These are phyloP conservation scores for Nomada flava DNA, from an alignment of 2,888 invertebrate genomes.

Conservation along the genomic window DNA sequence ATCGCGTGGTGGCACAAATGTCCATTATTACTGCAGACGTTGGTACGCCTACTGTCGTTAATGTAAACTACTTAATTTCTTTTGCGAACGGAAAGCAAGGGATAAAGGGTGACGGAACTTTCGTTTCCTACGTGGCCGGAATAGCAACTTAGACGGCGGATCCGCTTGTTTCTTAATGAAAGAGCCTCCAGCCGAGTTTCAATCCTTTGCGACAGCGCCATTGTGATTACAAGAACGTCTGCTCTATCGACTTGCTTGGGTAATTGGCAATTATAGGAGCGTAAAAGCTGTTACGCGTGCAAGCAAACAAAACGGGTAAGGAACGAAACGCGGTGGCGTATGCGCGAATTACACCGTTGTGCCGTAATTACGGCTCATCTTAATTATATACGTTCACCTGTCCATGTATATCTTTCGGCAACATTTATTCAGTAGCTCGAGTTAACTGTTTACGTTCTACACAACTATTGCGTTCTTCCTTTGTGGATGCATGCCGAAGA, in stretches of 20 bases:
- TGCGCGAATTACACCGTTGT: conserved; percentile 54
- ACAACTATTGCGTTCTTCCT: no score
- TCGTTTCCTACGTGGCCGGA: conserved; percentile 49
- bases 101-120: conserved; percentile 45
- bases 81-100: conserved; percentile 40
- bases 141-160: conserved; percentile 58
- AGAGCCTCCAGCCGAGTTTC: conserved; percentile 57
- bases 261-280: conserved; percentile 71
- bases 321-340: conserved; percentile 32
- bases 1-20: not conserved
- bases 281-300: conserved; percentile 66
- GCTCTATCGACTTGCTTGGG: conserved; percentile 64
- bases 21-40: not conserved
- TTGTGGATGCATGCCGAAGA: no score
- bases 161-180: conserved; percentile 72
- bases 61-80: conserved; percentile 61
- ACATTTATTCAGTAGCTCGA: no score
- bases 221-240: conserved; percentile 68
- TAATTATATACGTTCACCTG: conserved; percentile 14
- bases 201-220: conserved; percentile 63
- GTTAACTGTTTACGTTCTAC: no score
- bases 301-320: conserved; percentile 29
- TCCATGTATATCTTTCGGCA: no score
- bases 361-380: conserved; percentile 52
- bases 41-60: conserved; percentile 2